Percentiles rank a stretch among this genome's conserved stretches.
These are phyloP conservation scores for Brachionus koreanus DNA, from an alignment of 1,140 invertebrate genomes.

Conservation along the genomic window DNA sequence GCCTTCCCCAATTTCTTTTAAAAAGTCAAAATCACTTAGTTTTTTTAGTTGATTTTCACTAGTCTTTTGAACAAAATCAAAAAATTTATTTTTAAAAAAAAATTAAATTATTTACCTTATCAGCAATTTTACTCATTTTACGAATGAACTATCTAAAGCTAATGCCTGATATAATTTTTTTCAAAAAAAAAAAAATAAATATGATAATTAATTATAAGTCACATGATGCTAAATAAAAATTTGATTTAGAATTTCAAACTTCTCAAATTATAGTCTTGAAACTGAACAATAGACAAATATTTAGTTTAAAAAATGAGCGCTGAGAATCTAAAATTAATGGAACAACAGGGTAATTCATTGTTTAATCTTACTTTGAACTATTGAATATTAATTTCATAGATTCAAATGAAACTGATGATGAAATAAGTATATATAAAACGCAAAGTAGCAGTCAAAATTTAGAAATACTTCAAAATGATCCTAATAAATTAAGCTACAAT, in stretches of 20 bases:
- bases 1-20: conserved; percentile 89
- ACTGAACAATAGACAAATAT: not conserved
- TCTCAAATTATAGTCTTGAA: not conserved
- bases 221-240: not conserved
- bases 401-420: not conserved
- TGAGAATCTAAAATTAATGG: not conserved
- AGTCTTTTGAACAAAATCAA: not conserved
- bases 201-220: not conserved
- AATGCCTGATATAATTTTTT: not conserved
- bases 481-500: not conserved
- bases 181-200: not conserved
- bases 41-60: not conserved
- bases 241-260: not conserved
- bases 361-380: not conserved
- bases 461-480: not conserved
- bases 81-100: not conserved
- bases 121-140: not conserved
- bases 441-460: not conserved
- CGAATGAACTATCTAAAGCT: not conserved
- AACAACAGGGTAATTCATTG: too few species aligned
- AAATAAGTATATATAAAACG: not conserved
- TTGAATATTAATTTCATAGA: not conserved
- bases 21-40: conserved; percentile 80
- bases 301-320: not conserved
- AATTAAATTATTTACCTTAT: not conserved